Evolutionary conservation across 2,797 vertebrate genomes (phyloP), one percentile per base, ranked within the genome.

Genomic region (Alfaro cultratus): DNA sequence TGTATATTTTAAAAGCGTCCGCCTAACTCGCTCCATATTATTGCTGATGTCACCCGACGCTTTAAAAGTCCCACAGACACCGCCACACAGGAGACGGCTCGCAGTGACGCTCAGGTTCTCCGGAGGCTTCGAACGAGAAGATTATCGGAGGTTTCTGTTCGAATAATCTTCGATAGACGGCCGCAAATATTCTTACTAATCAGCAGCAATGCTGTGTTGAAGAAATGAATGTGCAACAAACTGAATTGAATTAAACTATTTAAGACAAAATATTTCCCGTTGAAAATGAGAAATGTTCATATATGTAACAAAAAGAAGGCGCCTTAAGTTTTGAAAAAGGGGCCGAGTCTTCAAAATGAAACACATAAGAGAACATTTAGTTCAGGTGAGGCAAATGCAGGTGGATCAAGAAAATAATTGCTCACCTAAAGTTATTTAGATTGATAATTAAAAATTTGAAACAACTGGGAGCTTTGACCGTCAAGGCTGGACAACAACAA

Each of bases 1-100:
- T 92, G 94, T 92, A 90, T 93, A 92, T 95, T 93, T 93, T 89
- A 79, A 92, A 64, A 91, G 91, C 49, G 39, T 62, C 3, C 18
- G 75, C 75, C 87, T 91, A 93, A 94, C 91, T 92, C 83, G 74
- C 74, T 90, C 91, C 91, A 89, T 82, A 85, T 85, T 91, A 78
- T 77, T 41, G 53, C 89, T 86, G 89, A 92, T 88, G 88, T 93
- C 91, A 91, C 83, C 86, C 86, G 82, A 36, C 86, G 85, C 70
- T 34, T 83, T 74, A 55, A 84, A 82, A 70, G 36, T 80, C 80
- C 72, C 74, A 77, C 79, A 77, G 79, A 86, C 84, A 26, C 81
- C 12, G 13, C 72, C 85, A 81, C 62, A 74, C 47, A 36, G 36
- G 75, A 64, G 53, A 34, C 74, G 7, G 0, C 53, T 79, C 73